Base-by-base conservation (phyloP, 2,797 vertebrate genomes). In the Gorsachius magnificus region DNA sequence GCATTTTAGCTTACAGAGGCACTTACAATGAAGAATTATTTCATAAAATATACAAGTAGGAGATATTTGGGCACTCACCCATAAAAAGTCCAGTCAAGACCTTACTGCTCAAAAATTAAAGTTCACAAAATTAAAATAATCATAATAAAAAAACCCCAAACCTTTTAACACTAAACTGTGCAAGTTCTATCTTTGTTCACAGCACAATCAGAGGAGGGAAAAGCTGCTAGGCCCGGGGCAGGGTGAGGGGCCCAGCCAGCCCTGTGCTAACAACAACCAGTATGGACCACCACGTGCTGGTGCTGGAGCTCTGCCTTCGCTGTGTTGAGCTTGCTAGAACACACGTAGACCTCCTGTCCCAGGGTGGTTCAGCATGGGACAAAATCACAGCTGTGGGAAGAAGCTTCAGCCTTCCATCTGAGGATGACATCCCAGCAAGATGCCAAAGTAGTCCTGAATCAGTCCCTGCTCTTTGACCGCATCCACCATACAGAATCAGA, bases 251-350 rank as follows among this genome's bases (percentile, higher is more conserved):
- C n/a, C 7, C 51, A 57, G 26, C 35, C 13, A 16, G 16, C 11
- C 14, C 35, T 46, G 0, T 17, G 38, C 24, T 83, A 70, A 58
- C 61, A 63, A 26, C 0, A 1, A 19, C 35, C 4, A 3, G 26
- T 35, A 50, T 1, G 53, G 28, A 61, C 22, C 45, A 57, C 9
- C 13, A 1, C 2, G 5, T 35, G 66, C 31, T 11, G 9, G 6
- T 69, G 66, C 63, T 84, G 57, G n/a, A 72, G 33, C 54, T 74
- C 70, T 64, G 50, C 29, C n/a, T 65, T 4, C 8, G 26, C 54
- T 79, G 22, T 68, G 51, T 33, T 76, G 65, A 28, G 29, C 69
- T 87, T 65, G 25, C 35, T 36, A 29, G 25, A 64, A 64, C 0
- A 2, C 54, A 45, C 24, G 18, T 24, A 79, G 31, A 16, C 45